A percentile compares a stretch with the other conserved stretches of the same genome.
Evolutionary conservation across 2,113 vertebrate species (phyloP).

Genomic region (Entomyzon cyanotis): DNA sequence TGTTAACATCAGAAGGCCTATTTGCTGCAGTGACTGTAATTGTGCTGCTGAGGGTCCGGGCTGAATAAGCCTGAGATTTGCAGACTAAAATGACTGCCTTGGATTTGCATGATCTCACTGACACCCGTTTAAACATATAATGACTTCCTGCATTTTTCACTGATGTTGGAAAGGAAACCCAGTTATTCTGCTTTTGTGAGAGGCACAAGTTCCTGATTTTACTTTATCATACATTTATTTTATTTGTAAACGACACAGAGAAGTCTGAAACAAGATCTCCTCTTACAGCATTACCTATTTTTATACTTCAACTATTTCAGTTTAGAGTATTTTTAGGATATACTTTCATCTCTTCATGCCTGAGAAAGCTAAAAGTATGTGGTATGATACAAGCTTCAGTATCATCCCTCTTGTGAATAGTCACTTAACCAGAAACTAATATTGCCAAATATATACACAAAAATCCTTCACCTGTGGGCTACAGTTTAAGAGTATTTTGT

Average conservation of each 20-base stretch:
- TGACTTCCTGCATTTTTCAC: not conserved
- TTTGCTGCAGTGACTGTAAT: slow-evolving; percentile 16
- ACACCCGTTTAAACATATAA: slow-evolving; percentile 5
- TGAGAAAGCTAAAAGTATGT: not conserved
- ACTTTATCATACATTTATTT: not conserved
- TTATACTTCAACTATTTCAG: slow-evolving; percentile 15
- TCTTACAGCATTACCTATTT: not conserved
- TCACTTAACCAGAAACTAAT: not conserved
- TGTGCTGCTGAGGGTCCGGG: not conserved
- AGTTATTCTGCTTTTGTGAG: not conserved
- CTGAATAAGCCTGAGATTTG: slow-evolving; percentile 20
- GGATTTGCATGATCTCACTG: not conserved
- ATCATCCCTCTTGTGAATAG: not conserved
- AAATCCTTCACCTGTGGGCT: not conserved
- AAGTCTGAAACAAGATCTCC: not conserved
- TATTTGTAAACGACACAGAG: not conserved
- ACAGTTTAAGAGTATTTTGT: not conserved
- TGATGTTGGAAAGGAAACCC: not conserved
- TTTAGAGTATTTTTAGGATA: slow-evolving; percentile 34
- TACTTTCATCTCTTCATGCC: not conserved
- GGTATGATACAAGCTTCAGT: not conserved
- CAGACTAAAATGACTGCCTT: not conserved
- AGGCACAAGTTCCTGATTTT: not conserved
- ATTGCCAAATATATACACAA: not conserved
- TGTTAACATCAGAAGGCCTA: slow-evolving; percentile 37